Evolutionary conservation across 2,113 vertebrate species (phyloP).

Genomic region (Oncorhynchus keta): DNA sequence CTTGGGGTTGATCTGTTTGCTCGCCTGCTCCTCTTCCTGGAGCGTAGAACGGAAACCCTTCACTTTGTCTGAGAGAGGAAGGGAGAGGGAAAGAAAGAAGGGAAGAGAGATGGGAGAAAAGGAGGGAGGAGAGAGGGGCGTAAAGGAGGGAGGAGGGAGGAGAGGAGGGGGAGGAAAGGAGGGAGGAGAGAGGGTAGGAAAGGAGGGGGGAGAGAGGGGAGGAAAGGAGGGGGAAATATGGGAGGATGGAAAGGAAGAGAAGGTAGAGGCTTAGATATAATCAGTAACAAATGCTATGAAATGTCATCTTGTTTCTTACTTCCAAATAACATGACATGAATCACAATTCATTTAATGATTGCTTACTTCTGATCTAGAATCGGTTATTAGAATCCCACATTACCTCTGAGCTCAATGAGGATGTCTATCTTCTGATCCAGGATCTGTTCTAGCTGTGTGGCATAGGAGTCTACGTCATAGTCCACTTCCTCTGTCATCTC

Average conservation of each 20-base stretch:
- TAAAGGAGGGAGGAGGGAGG: not conserved
- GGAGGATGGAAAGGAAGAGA: not conserved
- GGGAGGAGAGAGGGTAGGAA: not conserved
- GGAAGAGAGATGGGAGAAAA: not conserved
- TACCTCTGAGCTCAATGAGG: conserved; percentile 84
- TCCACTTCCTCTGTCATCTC: conserved; percentile 99
- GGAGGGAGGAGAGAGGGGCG: not conserved
- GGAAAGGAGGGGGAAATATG: no score
- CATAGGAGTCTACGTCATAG: conserved; percentile 94
- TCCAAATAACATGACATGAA: not conserved
- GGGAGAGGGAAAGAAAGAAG: conserved; percentile 8
- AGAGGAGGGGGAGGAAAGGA: no score
- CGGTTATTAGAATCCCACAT: not conserved
- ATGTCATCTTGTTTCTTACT: not conserved
- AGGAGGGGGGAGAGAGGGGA: not conserved
- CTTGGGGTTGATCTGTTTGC: conserved; percentile 97
- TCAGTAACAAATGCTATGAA: not conserved
- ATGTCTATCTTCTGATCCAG: conserved; percentile 97
- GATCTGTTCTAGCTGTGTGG: conserved; percentile 95
- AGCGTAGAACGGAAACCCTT: conserved; percentile 93
- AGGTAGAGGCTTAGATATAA: not conserved
- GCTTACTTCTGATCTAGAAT: not conserved
- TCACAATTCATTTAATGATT: no score
- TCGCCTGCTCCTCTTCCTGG: conserved; percentile 96
- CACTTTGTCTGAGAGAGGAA: conserved; percentile 86